phyloP scores from a whole-genome alignment of 2,888 invertebrate genomes.

The Mimumesa dahlbomi region DNA sequence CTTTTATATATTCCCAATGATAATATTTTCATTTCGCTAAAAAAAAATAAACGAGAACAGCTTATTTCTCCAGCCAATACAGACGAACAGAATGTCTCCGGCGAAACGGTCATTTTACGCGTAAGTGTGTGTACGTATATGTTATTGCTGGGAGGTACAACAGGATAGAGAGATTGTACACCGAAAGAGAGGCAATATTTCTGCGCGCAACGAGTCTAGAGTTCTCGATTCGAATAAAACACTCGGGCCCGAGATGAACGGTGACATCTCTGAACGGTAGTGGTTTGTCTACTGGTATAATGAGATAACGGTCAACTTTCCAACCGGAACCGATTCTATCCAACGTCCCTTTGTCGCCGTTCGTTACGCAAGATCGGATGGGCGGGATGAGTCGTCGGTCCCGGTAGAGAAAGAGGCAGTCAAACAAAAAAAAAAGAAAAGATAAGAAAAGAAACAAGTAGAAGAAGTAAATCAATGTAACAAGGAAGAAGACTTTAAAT shows the following conservation, averaged over 20 bases:
- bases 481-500: not conserved
- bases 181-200: too few relatives aligned
- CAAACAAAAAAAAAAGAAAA: not conserved
- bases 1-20: too few relatives aligned
- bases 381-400: slow-evolving; percentile 9
- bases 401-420: not conserved
- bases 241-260: not conserved
- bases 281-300: slow-evolving; percentile 28
- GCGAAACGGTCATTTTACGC: too few relatives aligned
- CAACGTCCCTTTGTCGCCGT: slow-evolving; percentile 31
- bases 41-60: too few relatives aligned
- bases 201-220: too few relatives aligned
- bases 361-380: slow-evolving; percentile 35
- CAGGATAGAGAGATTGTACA: too few relatives aligned
- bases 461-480: too few relatives aligned
- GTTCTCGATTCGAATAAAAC: not conserved
- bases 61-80: too few relatives aligned
- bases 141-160: too few relatives aligned
- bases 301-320: slow-evolving; percentile 45
- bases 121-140: too few relatives aligned
- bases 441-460: not conserved
- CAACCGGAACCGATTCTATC: slow-evolving; percentile 37
- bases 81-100: too few relatives aligned
- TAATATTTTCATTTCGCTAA: too few relatives aligned
- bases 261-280: slow-evolving; percentile 30